A percentile compares a stretch with the other conserved stretches of the same genome.
Evolutionary conservation across 1,140 invertebrate genomes (phyloP).

Genomic region (Galendromus occidentalis): DNA sequence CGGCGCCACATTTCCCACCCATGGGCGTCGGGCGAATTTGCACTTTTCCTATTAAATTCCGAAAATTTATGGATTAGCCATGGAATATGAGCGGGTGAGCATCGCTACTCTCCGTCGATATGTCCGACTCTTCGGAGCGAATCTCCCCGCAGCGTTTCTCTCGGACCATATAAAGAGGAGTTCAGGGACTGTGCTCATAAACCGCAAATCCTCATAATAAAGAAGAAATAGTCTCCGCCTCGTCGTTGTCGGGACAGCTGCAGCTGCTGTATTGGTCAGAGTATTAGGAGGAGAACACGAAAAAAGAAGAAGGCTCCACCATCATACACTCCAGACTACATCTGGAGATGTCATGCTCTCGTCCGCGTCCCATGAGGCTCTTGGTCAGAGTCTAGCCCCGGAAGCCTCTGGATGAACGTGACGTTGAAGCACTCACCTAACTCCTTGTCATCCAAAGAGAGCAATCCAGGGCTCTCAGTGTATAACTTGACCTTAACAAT

Average conservation of each 20-base stretch:
- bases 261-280: background rate
- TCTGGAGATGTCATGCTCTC: too few relatives aligned
- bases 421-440: slow-evolving; percentile 55
- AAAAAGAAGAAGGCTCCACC: slow-evolving; percentile 10
- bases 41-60: slow-evolving; percentile 16
- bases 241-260: too few relatives aligned
- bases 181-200: background rate
- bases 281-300: background rate
- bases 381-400: background rate
- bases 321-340: background rate
- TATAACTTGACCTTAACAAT: slow-evolving; percentile 88
- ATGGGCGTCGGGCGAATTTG: slow-evolving; percentile 30
- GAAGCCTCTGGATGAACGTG: background rate
- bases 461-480: slow-evolving; percentile 88
- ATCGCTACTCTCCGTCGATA: too few relatives aligned
- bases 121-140: too few relatives aligned
- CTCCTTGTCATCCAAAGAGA: slow-evolving; percentile 96
- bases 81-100: too few relatives aligned
- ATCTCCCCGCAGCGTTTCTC: background rate
- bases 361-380: too few relatives aligned
- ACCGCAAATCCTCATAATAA: slow-evolving; percentile 2
- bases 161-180: background rate
- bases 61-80: background rate
- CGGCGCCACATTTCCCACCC: slow-evolving; percentile 38
- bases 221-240: background rate